Conservation (phyloP, 2,797 vertebrate species). For the Cryptoblepharus egeriae region DNA sequence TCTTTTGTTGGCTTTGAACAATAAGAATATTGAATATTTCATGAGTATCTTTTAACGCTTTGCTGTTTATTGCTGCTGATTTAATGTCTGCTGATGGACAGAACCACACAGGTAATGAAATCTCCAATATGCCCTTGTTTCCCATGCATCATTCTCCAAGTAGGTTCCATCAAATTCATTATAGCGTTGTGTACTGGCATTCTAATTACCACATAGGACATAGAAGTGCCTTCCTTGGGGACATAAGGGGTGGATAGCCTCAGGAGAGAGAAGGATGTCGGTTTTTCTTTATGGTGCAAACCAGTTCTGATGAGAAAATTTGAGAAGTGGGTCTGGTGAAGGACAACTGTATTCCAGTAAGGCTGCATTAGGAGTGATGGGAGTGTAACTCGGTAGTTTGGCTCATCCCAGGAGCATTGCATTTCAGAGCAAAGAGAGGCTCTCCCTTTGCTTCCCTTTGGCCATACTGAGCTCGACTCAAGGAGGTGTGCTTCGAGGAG, state of each 20-base stretch:
- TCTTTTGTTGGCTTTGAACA: background rate
- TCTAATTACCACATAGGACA: background rate
- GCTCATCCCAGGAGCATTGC: background rate
- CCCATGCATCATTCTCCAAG: background rate
- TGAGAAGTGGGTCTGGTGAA: background rate
- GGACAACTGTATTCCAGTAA: background rate
- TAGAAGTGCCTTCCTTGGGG: too few species aligned
- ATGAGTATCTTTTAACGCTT: slow-evolving; percentile 1
- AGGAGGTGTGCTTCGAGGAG: background rate
- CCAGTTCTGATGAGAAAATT: background rate
- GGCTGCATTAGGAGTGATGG: too few species aligned
- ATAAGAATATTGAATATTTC: slow-evolving; percentile 70
- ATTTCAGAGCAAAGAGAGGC: background rate
- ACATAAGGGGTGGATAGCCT: too few species aligned
- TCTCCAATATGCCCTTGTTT: background rate
- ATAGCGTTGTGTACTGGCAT: background rate
- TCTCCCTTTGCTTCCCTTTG: background rate
- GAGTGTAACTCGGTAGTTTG: too few species aligned
- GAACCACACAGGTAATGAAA: slow-evolving; percentile 1
- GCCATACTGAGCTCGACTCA: background rate
- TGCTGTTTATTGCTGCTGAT: slow-evolving; percentile 26
- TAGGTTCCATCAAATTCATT: background rate
- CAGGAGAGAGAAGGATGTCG: background rate
- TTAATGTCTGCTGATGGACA: slow-evolving; percentile 6
- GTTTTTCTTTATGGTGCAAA: background rate